Evolutionary conservation across 2,888 invertebrate species (phyloP).

Genomic region (Limnephilus lunatus): DNA sequence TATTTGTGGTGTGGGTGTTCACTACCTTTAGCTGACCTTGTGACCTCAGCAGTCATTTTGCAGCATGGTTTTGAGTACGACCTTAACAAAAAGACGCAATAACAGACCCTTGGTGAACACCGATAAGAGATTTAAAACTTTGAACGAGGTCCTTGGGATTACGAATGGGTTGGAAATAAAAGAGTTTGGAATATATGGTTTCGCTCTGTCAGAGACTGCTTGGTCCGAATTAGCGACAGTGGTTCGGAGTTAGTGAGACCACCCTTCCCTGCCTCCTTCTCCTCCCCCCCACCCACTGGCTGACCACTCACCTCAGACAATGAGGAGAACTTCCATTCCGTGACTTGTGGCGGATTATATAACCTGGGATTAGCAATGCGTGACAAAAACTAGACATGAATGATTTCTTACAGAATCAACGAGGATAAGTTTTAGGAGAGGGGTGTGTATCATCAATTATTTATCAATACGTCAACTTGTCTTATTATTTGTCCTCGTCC

Average conservation of each 20-base stretch:
- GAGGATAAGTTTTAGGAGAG: no score
- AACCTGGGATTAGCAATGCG: neutral
- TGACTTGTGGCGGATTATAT: neutral
- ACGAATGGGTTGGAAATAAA: neutral
- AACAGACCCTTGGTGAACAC: neutral
- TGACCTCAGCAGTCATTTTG: neutral
- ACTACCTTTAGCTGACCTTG: neutral
- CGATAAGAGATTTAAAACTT: neutral
- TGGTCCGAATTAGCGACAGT: slow-evolving; percentile 12
- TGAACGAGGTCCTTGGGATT: neutral
- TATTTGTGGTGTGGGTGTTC: neutral
- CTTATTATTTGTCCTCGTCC: no score
- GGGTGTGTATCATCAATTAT: no score
- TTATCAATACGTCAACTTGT: no score
- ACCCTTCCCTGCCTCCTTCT: neutral
- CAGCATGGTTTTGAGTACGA: neutral
- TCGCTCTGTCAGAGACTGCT: neutral
- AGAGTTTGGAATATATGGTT: neutral
- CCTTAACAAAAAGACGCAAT: neutral
- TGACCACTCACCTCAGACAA: slow-evolving; percentile 27
- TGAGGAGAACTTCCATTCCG: slow-evolving; percentile 6
- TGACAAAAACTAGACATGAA: neutral
- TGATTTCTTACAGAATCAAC: no score
- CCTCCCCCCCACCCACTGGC: neutral
- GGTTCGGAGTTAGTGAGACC: neutral